Base-by-base conservation (phyloP, 2,797 vertebrate genomes). In the Chelon labrosus region DNA sequence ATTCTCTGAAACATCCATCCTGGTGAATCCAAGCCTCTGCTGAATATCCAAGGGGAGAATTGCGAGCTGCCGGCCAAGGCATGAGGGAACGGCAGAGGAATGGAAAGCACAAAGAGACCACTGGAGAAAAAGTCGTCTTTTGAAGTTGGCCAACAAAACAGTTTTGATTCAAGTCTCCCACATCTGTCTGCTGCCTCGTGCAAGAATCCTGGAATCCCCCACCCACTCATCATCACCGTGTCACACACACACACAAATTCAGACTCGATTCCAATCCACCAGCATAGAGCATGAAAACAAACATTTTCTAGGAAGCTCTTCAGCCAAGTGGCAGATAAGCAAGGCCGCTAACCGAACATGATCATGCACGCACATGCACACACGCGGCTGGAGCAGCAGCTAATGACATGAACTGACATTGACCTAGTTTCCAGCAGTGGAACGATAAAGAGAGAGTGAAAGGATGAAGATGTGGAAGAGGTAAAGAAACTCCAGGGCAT, bases 101-200 rank as follows among this genome's bases (percentile, higher is more conserved):
- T 87, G 85, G 86, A 91, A 82, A 82, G 66, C 47, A 58, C 75
- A 65, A 51, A 68, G 78, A 86, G 82, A 84, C 79, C 78, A 46
- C 63, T 88, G 85, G 75, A 88, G 80, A 78, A 85, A 85, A 86
- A 88, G 84, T 82, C 38, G 71, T 76, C 83, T 82, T 92, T 87
- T 92, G 82, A 88, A 86, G 84, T 86, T 82, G 65, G 89, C 90
- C 84, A 85, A 80, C 73, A 87, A 79, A 84, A 83, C 86, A 71
- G 79, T 92, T 90, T 91, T 85, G 88, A 89, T 89, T 88, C 82
- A 80, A 90, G 83, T 90, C 88, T 91, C 87, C 87, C 86, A 91
- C 88, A 89, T 90, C 87, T 89, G 86, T 89, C 89, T 87, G 80
- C 85, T 88, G 89, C 82, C 76, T 88, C 76, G 51, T 90, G 83